These are phyloP conservation scores for Euspilapteryx auroguttella DNA, from an alignment of 2,888 invertebrate species.

Conservation along the genomic window DNA sequence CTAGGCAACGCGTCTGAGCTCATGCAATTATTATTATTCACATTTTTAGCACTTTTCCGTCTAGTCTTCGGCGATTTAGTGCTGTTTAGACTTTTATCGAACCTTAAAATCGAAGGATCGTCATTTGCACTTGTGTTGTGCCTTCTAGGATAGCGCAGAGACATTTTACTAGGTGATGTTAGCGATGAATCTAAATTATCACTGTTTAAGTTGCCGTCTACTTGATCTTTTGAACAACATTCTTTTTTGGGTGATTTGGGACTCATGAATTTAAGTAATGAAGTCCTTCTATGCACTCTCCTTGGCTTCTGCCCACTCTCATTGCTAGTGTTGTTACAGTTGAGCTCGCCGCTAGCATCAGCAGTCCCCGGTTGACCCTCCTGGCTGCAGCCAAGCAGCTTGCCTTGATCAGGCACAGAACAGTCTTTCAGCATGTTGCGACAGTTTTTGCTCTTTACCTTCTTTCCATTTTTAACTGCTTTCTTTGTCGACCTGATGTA, in stretches of 20 bases:
- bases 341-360: conserved; percentile 18
- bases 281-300: conserved; percentile 27
- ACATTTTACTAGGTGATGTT: conserved; percentile 23
- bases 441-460: conserved; percentile 25
- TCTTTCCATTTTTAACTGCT: conserved; percentile 29
- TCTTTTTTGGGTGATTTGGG: conserved; percentile 14
- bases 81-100: background rate
- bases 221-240: conserved; percentile 9
- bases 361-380: too few species aligned
- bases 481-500: conserved; percentile 48
- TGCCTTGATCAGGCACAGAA: conserved; percentile 14
- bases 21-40: conserved; percentile 29
- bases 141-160: conserved; percentile 33
- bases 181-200: conserved; percentile 24
- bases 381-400: conserved; percentile 28
- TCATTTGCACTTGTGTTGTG: conserved; percentile 15
- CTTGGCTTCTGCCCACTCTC: conserved; percentile 28
- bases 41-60: conserved; percentile 21
- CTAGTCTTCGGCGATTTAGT: background rate
- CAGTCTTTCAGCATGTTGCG: conserved; percentile 20
- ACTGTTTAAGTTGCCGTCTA: conserved; percentile 11
- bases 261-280: conserved; percentile 32
- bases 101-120: background rate
- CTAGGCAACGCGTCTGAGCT: conserved; percentile 15
- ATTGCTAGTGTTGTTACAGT: conserved; percentile 30